These are phyloP conservation scores for Polyploca ridens DNA, from an alignment of 2,888 invertebrate genomes.

Conservation along the genomic window DNA sequence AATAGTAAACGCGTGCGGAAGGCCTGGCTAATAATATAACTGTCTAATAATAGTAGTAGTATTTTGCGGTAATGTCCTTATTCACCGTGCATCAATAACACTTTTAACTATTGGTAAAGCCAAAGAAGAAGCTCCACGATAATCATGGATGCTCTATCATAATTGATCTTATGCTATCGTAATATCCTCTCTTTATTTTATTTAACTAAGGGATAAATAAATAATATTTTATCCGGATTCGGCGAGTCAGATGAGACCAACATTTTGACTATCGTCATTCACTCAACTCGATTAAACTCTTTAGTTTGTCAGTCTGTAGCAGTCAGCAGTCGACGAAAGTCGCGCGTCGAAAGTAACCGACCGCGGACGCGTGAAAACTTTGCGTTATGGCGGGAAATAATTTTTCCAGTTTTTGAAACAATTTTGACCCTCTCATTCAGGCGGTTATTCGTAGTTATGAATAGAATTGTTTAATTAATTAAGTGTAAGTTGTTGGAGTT, in stretches of 20 bases:
- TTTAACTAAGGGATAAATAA: not conserved
- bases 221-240: not conserved
- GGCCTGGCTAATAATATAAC: too few species aligned
- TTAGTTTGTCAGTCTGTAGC: conserved; percentile 50
- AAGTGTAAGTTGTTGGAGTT: conserved; percentile 38
- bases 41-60: too few species aligned
- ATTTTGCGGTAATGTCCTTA: too few species aligned
- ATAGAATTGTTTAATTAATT: conserved; percentile 22
- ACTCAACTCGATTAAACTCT: conserved; percentile 3
- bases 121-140: too few species aligned
- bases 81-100: too few species aligned
- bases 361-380: conserved; percentile 69
- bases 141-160: not conserved
- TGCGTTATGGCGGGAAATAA: conserved; percentile 70
- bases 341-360: conserved; percentile 41
- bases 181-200: not conserved
- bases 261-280: conserved; percentile 13
- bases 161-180: not conserved
- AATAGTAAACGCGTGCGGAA: too few species aligned
- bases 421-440: conserved; percentile 17
- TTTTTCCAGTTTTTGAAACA: conserved; percentile 22
- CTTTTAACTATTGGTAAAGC: too few species aligned
- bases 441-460: conserved; percentile 24
- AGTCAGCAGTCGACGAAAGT: conserved; percentile 50
- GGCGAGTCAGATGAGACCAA: conserved; percentile 9